Percentiles rank a stretch among this genome's conserved stretches.
phyloP scores from a whole-genome alignment of 2,888 invertebrate species.

The Diadegma fenestrale region DNA sequence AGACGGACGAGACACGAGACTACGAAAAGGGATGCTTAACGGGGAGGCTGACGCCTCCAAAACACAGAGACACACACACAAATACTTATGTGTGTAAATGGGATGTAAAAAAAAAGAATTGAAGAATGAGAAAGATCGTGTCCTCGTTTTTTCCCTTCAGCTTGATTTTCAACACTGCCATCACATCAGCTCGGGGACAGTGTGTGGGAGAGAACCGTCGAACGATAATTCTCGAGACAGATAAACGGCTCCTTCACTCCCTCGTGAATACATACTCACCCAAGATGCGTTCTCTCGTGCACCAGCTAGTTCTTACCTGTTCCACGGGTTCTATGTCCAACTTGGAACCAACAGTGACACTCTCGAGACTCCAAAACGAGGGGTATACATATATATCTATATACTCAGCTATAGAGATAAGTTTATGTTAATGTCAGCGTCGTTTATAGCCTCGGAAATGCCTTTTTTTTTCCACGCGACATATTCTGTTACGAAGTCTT shows the following conservation, averaged over 20 bases:
- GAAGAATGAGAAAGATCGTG: conserved; percentile 53
- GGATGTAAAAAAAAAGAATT: conserved; percentile 56
- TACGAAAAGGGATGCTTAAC: conserved; percentile 52
- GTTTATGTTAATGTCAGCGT: conserved; percentile 65
- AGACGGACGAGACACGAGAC: conserved; percentile 65
- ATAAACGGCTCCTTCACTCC: conserved; percentile 53
- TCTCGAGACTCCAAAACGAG: conserved; percentile 13
- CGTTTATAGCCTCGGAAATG: conserved; percentile 61
- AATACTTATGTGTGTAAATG: background rate
- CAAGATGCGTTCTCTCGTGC: conserved; percentile 35
- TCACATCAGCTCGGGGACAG: conserved; percentile 46
- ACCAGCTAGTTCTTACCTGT: conserved; percentile 61
- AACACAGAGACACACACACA: background rate
- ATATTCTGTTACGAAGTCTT: conserved; percentile 36
- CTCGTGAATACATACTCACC: background rate
- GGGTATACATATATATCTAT: background rate
- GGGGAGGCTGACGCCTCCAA: conserved; percentile 60
- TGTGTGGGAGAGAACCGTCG: conserved; percentile 62
- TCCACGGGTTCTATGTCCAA: conserved; percentile 54
- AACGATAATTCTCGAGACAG: conserved; percentile 60
- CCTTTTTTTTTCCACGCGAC: conserved; percentile 41
- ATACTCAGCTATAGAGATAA: conserved; percentile 34
- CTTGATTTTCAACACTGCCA: conserved; percentile 56
- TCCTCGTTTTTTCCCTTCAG: conserved; percentile 48
- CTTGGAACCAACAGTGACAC: conserved; percentile 54